Conservation (phyloP, 1,140 invertebrate genomes). For the Danaus plexippus region DNA sequence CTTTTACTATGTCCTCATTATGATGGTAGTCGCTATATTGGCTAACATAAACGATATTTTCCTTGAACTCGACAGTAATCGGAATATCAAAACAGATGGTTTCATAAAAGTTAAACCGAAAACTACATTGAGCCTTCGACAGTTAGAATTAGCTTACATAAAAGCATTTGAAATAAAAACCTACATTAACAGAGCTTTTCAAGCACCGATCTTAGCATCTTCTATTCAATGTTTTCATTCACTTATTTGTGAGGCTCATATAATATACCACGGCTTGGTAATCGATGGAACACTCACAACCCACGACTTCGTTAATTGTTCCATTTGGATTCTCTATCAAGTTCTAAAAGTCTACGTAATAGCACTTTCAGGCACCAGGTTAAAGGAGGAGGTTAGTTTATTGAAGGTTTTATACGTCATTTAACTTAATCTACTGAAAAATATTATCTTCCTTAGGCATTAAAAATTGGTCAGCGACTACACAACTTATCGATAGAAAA, state of each 20-base stretch:
- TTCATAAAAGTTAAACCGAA: slow-evolving; percentile 25
- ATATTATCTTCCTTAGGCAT: slow-evolving; percentile 30
- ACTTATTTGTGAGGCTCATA: slow-evolving; percentile 46
- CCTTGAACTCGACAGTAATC: slow-evolving; percentile 16
- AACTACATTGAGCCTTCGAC: slow-evolving; percentile 24
- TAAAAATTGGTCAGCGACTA: slow-evolving; percentile 36
- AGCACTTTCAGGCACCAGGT: slow-evolving; percentile 33
- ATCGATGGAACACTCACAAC: slow-evolving; percentile 20
- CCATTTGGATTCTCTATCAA: slow-evolving; percentile 50
- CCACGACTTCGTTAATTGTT: slow-evolving; percentile 42
- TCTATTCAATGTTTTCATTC: slow-evolving; percentile 48
- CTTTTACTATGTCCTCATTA: slow-evolving; percentile 38
- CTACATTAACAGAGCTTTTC: slow-evolving; percentile 38
- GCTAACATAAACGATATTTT: slow-evolving; percentile 34
- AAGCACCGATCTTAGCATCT: slow-evolving; percentile 41
- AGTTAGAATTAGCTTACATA: slow-evolving; percentile 39
- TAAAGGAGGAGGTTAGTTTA: slow-evolving; percentile 41
- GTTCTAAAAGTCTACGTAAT: slow-evolving; percentile 46
- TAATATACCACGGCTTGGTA: slow-evolving; percentile 42
- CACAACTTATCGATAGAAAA: slow-evolving; percentile 42
- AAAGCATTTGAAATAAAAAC: slow-evolving; percentile 43
- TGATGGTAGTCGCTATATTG: slow-evolving; percentile 33
- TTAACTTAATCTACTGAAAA: background rate
- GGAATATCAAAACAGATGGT: slow-evolving; percentile 13
- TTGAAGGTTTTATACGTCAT: slow-evolving; percentile 3